phyloP scores from a whole-genome alignment of 2,113 vertebrate species.

The Boleophthalmus pectinirostris region DNA sequence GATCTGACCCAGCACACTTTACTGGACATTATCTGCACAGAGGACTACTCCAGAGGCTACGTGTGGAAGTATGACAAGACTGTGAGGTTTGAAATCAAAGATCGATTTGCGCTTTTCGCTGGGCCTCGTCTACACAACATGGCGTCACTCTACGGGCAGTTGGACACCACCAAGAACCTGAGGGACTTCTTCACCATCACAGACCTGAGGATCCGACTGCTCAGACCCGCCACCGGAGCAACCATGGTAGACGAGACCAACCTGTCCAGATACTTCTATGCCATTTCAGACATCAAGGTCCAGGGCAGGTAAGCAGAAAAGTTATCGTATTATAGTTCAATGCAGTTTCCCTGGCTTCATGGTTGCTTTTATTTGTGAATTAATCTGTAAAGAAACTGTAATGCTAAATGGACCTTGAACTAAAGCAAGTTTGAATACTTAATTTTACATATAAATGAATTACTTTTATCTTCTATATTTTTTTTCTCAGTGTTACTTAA shows the following conservation, averaged over 20 bases:
- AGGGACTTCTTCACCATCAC: conserved; percentile 99
- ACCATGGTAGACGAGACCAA: conserved; percentile 94
- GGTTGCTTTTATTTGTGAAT: no score
- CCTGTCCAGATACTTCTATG: conserved; percentile 96
- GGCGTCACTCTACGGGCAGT: conserved; percentile 97
- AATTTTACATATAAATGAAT: no score
- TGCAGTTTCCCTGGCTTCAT: no score
- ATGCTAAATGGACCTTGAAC: no score
- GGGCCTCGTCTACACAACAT: conserved; percentile 96
- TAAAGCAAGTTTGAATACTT: no score
- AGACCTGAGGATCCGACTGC: conserved; percentile 91
- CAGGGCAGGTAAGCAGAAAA: conserved; percentile 90
- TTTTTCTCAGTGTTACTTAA: no score
- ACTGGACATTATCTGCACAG: conserved; percentile 98
- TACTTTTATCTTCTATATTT: no score
- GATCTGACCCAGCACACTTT: conserved; percentile 93
- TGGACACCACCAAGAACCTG: conserved; percentile 98
- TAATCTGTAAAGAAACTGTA: no score
- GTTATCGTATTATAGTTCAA: not conserved
- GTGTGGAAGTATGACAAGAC: conserved; percentile 96
- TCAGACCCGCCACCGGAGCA: conserved; percentile 93
- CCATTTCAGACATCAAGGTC: conserved; percentile 97
- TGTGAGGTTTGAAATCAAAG: conserved; percentile 98
- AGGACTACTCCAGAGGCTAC: conserved; percentile 96
- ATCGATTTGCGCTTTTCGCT: conserved; percentile 96